Conservation (phyloP, 2,888 invertebrate species). For the Thysanoteuthis rhombus region DNA sequence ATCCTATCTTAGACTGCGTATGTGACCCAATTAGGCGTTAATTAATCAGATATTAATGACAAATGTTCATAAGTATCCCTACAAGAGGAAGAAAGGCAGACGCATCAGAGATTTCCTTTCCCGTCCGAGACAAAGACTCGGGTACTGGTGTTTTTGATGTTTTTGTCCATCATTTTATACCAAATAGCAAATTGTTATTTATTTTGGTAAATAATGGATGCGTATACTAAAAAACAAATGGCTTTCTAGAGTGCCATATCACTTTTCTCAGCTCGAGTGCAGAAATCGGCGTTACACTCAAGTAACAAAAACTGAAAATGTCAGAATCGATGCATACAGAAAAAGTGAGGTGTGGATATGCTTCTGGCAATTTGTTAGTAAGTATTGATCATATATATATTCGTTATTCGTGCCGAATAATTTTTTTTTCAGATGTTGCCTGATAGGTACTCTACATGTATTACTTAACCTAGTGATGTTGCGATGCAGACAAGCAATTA, state of each 20-base stretch:
- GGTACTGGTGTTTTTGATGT: background rate
- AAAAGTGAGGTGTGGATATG: background rate
- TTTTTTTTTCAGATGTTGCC: background rate
- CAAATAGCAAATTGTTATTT: background rate
- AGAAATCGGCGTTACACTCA: background rate
- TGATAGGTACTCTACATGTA: background rate
- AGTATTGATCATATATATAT: background rate
- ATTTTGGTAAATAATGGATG: background rate
- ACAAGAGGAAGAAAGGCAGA: background rate
- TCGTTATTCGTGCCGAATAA: background rate
- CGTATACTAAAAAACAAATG: background rate
- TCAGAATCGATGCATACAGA: background rate
- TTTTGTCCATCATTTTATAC: background rate
- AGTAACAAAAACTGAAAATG: background rate
- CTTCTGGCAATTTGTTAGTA: background rate
- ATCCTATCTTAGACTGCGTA: background rate
- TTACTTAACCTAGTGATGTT: background rate
- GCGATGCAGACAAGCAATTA: background rate
- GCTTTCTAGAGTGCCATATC: background rate
- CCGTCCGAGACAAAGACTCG: background rate
- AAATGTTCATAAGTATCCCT: background rate
- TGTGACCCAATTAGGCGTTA: background rate
- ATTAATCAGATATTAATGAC: background rate
- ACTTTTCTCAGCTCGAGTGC: background rate
- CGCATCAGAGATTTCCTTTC: background rate